phyloP scores from a whole-genome alignment of 2,797 vertebrate genomes.

The Hypotaenidia okinawae region DNA sequence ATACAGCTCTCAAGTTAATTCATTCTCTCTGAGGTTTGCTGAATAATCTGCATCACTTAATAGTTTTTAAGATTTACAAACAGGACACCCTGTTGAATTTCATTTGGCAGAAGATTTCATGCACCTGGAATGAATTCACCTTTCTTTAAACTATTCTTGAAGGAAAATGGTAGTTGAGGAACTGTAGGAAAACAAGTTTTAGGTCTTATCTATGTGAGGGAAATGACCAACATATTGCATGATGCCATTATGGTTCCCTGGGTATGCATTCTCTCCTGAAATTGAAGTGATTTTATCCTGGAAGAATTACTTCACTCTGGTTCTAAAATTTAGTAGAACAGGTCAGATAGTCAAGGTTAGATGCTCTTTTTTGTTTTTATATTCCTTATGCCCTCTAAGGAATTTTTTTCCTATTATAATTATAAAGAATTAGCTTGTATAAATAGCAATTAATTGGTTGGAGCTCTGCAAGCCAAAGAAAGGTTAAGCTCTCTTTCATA shows the following conservation, averaged over 20 bases:
- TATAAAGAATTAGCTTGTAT: constrained; percentile 20
- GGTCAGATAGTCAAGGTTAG: background rate
- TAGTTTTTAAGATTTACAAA: background rate
- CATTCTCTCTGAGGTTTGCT: background rate
- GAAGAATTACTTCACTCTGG: background rate
- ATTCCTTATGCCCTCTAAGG: background rate
- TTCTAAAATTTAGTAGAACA: constrained; percentile 6
- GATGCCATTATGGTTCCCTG: background rate
- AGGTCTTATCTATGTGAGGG: background rate
- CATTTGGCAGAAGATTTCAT: background rate
- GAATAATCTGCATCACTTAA: background rate
- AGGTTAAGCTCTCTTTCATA: constrained; percentile 23
- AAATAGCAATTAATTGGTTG: constrained; percentile 16
- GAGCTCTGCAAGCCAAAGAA: constrained; percentile 8
- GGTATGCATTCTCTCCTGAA: background rate
- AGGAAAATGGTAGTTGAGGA: background rate
- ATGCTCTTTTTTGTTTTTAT: background rate
- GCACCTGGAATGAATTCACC: background rate
- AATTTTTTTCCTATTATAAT: background rate
- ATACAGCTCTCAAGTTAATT: background rate
- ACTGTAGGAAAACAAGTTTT: background rate
- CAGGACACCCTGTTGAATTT: background rate
- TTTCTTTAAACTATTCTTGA: background rate
- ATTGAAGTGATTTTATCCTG: constrained; percentile 12
- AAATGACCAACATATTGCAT: background rate